Percentiles rank a stretch among this genome's conserved stretches.
Evolutionary conservation across 2,888 invertebrate genomes (phyloP).

Genomic region (Lycocerus yunnanus): DNA sequence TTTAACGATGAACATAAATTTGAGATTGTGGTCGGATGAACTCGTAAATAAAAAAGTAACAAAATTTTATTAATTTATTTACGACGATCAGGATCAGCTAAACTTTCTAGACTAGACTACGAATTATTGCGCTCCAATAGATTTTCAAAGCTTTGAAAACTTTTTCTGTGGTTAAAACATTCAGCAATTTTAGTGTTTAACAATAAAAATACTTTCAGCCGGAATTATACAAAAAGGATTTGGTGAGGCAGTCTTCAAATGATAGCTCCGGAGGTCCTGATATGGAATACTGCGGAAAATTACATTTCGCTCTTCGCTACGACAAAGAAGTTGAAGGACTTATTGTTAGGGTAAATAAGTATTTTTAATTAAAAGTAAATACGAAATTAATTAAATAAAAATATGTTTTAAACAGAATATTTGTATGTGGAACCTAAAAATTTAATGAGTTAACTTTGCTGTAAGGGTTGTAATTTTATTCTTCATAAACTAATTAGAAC

Average conservation of each 20-base stretch:
- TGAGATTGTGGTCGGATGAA: no score
- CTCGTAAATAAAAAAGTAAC: no score
- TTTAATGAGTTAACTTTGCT: neutral
- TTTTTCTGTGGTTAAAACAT: neutral
- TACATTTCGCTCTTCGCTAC: constrained; percentile 81
- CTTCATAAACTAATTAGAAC: neutral
- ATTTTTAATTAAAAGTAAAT: neutral
- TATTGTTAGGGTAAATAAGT: constrained; percentile 69
- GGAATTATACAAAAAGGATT: constrained; percentile 75
- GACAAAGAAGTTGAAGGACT: constrained; percentile 81
- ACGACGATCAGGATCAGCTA: neutral
- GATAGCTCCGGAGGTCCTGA: constrained; percentile 68
- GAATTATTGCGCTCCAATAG: neutral
- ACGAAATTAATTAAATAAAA: neutral
- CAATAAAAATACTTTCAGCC: constrained; percentile 60
- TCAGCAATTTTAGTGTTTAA: neutral
- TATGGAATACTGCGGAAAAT: constrained; percentile 76
- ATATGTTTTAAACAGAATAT: neutral
- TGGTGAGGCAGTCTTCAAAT: constrained; percentile 73
- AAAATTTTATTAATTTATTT: neutral
- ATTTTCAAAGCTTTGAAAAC: neutral
- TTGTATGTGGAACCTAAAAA: neutral
- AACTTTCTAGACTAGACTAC: neutral
- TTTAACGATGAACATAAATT: no score
- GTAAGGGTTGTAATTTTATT: neutral